Conservation (phyloP, 2,888 invertebrate genomes). For the Drosophila putrida region DNA sequence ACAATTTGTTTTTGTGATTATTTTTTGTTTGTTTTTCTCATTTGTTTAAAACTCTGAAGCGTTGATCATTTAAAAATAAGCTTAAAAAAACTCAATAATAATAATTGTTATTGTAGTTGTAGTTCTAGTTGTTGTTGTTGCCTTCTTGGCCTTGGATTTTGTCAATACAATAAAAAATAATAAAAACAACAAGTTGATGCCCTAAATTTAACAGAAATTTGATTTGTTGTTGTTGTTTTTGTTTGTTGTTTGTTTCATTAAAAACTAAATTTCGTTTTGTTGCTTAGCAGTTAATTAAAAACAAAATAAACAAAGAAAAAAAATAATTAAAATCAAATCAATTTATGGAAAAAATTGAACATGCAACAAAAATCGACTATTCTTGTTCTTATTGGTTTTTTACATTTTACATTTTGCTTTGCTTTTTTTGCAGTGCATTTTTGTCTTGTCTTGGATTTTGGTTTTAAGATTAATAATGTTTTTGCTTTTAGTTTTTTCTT, state of each 20-base stretch:
- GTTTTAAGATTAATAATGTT: conserved; percentile 32
- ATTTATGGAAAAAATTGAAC: conserved; percentile 18
- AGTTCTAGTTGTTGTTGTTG: conserved; percentile 37
- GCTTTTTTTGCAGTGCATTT: conserved; percentile 28
- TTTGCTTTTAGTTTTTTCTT: conserved; percentile 14
- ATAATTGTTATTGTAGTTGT: conserved; percentile 18
- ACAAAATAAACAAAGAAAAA: background rate
- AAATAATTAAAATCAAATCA: conserved; percentile 22
- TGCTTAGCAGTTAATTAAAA: conserved; percentile 25
- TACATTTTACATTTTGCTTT: conserved; percentile 29
- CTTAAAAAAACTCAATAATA: conserved; percentile 38
- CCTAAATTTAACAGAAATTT: conserved; percentile 38
- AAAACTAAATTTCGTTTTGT: conserved; percentile 37
- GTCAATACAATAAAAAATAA: conserved; percentile 55
- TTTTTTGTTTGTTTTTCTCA: conserved; percentile 1
- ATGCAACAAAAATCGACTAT: conserved; percentile 67
- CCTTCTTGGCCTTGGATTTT: conserved; percentile 59
- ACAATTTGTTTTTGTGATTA: conserved; percentile 10
- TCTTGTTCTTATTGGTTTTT: conserved; percentile 33
- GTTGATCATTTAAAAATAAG: conserved; percentile 19
- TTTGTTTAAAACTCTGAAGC: conserved; percentile 25
- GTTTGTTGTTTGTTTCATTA: conserved; percentile 11
- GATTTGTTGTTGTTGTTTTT: conserved; percentile 8
- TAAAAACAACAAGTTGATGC: conserved; percentile 25
- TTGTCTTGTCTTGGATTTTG: conserved; percentile 38